phyloP scores from a whole-genome alignment of 2,113 vertebrate genomes.

The Phrynosoma platyrhinos region DNA sequence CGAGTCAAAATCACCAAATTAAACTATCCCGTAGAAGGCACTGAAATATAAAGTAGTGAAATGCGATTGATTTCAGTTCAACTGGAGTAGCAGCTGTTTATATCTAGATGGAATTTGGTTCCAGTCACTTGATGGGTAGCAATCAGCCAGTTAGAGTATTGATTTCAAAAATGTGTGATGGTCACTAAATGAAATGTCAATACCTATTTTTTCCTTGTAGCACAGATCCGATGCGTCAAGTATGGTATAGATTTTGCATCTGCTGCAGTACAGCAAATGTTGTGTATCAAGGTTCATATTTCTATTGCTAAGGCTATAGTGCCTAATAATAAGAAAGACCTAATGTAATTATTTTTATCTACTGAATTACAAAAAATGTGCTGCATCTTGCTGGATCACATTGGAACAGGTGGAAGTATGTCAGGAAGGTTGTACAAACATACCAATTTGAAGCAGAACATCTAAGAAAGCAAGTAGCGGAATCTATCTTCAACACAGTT shows the following conservation, averaged over 20 bases:
- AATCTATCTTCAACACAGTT: not conserved
- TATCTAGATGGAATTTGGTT: constrained; percentile 7
- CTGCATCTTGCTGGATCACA: not conserved
- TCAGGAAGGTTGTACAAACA: not conserved
- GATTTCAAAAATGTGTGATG: constrained; percentile 5
- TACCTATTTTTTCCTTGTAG: constrained; percentile 28
- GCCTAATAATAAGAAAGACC: constrained; percentile 4
- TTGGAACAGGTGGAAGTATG: not conserved
- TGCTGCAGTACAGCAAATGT: not conserved
- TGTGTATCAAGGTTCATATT: constrained; percentile 5
- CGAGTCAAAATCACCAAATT: not conserved
- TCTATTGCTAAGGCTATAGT: constrained; percentile 16
- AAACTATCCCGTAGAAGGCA: not conserved
- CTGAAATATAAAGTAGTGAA: not conserved
- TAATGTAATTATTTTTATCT: not conserved
- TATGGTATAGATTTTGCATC: constrained; percentile 32
- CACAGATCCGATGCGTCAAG: constrained; percentile 1
- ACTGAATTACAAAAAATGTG: not conserved
- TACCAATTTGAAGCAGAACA: not conserved
- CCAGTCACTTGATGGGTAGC: not conserved
- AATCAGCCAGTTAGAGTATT: constrained; percentile 26
- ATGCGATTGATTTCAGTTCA: constrained; percentile 2
- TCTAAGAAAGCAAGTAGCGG: not conserved
- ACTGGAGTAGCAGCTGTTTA: not conserved
- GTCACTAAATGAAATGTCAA: constrained; percentile 42